Percentiles rank a stretch among this genome's conserved stretches.
Conservation (phyloP, 2,797 vertebrate genomes). For the Coccyzus lansbergi region DNA sequence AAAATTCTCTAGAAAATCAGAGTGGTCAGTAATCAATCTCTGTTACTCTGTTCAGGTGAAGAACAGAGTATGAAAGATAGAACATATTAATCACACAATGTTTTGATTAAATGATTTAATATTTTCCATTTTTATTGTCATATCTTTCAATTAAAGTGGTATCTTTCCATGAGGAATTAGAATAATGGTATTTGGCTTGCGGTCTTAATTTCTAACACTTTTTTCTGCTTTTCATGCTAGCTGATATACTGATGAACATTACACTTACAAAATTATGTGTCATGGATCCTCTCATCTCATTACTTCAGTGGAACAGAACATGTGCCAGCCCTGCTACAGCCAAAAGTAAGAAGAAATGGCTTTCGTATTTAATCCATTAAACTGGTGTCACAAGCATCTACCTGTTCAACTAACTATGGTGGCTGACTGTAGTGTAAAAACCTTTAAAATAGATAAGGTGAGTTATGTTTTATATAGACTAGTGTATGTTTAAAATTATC, state of each 20-base stretch:
- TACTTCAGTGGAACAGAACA: conserved; percentile 37
- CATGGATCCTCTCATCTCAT: conserved; percentile 20
- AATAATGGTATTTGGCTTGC: conserved; percentile 8
- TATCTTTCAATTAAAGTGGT: conserved; percentile 37
- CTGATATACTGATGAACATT: conserved; percentile 46
- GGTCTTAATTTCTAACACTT: background rate
- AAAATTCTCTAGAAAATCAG: conserved; percentile 15
- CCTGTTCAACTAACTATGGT: conserved; percentile 60
- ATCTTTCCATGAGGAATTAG: conserved; percentile 28
- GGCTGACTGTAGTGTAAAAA: conserved; percentile 43
- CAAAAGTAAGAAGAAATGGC: conserved; percentile 61
- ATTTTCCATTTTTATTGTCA: conserved; percentile 4
- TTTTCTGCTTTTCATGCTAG: conserved; percentile 35
- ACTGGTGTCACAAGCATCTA: conserved; percentile 44
- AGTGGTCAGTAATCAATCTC: background rate
- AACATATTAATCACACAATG: background rate
- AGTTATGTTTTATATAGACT: conserved; percentile 1
- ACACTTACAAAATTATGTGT: conserved; percentile 55
- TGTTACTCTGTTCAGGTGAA: background rate
- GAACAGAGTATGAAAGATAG: background rate
- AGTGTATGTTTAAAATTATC: background rate
- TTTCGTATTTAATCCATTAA: conserved; percentile 71
- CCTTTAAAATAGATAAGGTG: conserved; percentile 47
- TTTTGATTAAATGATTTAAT: conserved; percentile 3
- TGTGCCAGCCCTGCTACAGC: conserved; percentile 55